Base-by-base conservation (phyloP, 2,797 vertebrate genomes). In the Apogon talboti region DNA sequence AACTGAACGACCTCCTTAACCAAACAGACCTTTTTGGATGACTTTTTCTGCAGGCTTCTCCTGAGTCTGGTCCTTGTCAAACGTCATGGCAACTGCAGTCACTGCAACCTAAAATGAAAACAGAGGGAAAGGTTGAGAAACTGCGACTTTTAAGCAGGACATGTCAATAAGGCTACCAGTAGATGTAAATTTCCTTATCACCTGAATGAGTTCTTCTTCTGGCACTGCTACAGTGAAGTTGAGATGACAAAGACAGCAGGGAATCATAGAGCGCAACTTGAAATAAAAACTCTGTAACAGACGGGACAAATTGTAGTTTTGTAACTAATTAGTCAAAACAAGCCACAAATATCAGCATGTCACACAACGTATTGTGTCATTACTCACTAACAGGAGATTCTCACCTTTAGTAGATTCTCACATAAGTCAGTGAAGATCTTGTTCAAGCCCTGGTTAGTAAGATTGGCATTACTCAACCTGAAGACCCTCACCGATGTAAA, bases 151-250 rank as follows among this genome's bases (percentile, higher is more conserved):
- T 24, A 15, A 33, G 3, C 24, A 38, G 16, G 43, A 18, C 2
- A 9, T 9, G 3, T n/a, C 4, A 14, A 14, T 24, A 12, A 47
- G 14, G 48, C 1, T 14, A 52, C 1, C 0, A 21, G 3, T 28
- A 28, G 24, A 28, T 28, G 24, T 28, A 28, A 28, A 28, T 28
- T 13, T 52, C 7, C 1, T 1, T 11, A 50, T 78, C 46, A 98
- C 98, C 94, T 99, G 97, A 89, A 99, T 96, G 83, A 98, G 92
- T 75, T 99, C 98, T 83, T 99, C 98, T 81, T 99, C 98, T 66
- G 98, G 98, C 56, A 99, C 94, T 24, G 98, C 96, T 7, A 99
- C 97, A 1, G 96, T 95, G 71, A 99, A 99, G 91, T 99, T 99
- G 14, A 99, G 94, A 71, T 97, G 97, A 90, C 96, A 99, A 44